Percentiles rank a stretch among this genome's conserved stretches.
Conservation (phyloP, 2,113 vertebrate species). For the Lethenteron camtschaticum region DNA sequence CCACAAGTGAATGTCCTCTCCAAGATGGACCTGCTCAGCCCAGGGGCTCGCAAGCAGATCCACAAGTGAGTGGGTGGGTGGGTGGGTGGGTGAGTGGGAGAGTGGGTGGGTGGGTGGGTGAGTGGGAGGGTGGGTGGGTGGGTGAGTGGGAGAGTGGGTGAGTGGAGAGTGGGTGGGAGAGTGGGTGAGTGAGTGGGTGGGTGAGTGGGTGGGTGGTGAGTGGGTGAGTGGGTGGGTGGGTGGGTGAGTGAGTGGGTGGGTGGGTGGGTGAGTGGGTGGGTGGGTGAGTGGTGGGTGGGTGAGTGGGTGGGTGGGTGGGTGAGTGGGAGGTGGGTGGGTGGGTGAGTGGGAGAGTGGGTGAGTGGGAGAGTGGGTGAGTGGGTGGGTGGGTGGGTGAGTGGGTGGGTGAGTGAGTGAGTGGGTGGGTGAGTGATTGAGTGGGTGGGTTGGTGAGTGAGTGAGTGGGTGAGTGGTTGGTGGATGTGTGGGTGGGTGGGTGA, state of each 20-base stretch:
- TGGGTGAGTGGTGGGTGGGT: not conserved
- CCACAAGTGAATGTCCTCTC: conserved; percentile 93
- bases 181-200: not conserved
- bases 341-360: too few relatives aligned
- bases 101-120: not conserved
- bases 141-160: not conserved
- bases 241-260: not conserved
- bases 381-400: too few relatives aligned
- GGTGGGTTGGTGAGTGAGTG: too few relatives aligned
- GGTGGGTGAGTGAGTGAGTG: too few relatives aligned
- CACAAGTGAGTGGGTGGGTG: conserved; percentile 45
- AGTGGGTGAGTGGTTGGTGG: too few relatives aligned
- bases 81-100: not conserved
- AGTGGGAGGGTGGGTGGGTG: not conserved
- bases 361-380: too few relatives aligned
- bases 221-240: not conserved
- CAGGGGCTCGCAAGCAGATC: conserved; percentile 80
- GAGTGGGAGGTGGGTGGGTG: too few relatives aligned
- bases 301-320: too few relatives aligned
- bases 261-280: not conserved
- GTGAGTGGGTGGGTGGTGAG: not conserved
- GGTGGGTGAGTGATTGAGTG: too few relatives aligned
- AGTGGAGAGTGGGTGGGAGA: not conserved
- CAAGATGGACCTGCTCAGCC: conserved; percentile 87
- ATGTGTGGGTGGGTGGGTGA: too few relatives aligned